Percentiles rank a stretch among this genome's conserved stretches.
These are phyloP conservation scores for Mimumesa dahlbomi DNA, from an alignment of 2,888 invertebrate genomes.

Conservation along the genomic window DNA sequence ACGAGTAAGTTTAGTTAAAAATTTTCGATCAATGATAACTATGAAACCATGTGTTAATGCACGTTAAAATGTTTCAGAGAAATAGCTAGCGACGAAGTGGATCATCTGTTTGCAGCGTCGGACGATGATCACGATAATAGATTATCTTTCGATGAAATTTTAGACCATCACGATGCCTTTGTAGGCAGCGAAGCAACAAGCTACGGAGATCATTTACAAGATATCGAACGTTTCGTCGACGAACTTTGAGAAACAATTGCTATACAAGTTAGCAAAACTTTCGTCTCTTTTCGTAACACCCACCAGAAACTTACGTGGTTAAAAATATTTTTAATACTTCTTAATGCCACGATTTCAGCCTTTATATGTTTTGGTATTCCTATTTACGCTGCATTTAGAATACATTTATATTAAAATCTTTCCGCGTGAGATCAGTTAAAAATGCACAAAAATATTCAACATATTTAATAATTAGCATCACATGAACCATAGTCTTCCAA, in stretches of 20 bases:
- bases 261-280: conserved; percentile 5
- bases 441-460: conserved; percentile 39
- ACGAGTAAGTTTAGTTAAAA: conserved; percentile 84
- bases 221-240: conserved; percentile 89
- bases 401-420: conserved; percentile 26
- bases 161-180: conserved; percentile 92
- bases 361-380: conserved; percentile 39
- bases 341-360: conserved; percentile 18
- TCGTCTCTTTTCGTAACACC: conserved; percentile 32
- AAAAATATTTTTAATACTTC: conserved; percentile 46
- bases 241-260: conserved; percentile 83
- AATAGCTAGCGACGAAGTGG: conserved; percentile 94
- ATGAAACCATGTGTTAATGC: neutral
- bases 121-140: conserved; percentile 92
- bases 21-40: neutral
- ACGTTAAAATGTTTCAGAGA: conserved; percentile 82
- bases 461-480: conserved; percentile 29
- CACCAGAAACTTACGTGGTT: conserved; percentile 15
- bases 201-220: conserved; percentile 91
- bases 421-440: neutral
- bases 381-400: conserved; percentile 39
- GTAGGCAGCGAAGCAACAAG: conserved; percentile 96
- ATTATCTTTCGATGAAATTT: conserved; percentile 90
- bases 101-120: conserved; percentile 92
- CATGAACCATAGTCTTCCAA: conserved; percentile 59